Conservation (phyloP, 1,140 invertebrate species). For the Drosophila truncata region DNA sequence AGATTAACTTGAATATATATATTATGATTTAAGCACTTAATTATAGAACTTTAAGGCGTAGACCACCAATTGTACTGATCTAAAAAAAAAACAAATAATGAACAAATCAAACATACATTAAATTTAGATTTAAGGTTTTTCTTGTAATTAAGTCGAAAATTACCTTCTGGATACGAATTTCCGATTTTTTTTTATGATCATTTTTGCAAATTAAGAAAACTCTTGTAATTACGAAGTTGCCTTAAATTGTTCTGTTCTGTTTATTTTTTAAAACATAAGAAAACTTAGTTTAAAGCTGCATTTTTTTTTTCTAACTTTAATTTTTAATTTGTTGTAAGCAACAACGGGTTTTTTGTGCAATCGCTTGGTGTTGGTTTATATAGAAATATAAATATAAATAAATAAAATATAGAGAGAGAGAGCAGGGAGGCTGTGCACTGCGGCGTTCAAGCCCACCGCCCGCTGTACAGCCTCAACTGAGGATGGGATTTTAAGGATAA, state of each 20-base stretch:
- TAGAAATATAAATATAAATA: no score
- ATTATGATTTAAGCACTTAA: background rate
- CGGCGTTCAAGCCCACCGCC: conserved; percentile 37
- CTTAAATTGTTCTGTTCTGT: conserved; percentile 36
- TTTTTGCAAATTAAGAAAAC: background rate
- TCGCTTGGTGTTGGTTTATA: conserved; percentile 82
- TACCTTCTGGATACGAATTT: conserved; percentile 50
- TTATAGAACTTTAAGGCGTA: conserved; percentile 26
- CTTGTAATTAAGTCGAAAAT: conserved; percentile 37
- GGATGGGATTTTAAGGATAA: background rate
- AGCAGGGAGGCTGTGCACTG: conserved; percentile 36
- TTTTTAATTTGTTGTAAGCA: conserved; percentile 69
- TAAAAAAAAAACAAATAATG: conserved; percentile 37
- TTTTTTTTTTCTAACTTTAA: conserved; percentile 59
- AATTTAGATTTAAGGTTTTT: conserved; percentile 20
- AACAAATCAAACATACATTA: conserved; percentile 23
- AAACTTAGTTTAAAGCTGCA: conserved; percentile 7
- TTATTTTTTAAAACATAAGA: conserved; percentile 9
- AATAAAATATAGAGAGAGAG: background rate
- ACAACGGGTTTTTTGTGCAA: conserved; percentile 85
- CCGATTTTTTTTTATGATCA: conserved; percentile 30
- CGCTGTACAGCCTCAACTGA: conserved; percentile 22
- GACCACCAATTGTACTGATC: conserved; percentile 52
- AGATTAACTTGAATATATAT: background rate
- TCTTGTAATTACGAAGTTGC: conserved; percentile 7